Conservation (phyloP, 2,797 vertebrate species). For the Oophaga sylvatica region DNA sequence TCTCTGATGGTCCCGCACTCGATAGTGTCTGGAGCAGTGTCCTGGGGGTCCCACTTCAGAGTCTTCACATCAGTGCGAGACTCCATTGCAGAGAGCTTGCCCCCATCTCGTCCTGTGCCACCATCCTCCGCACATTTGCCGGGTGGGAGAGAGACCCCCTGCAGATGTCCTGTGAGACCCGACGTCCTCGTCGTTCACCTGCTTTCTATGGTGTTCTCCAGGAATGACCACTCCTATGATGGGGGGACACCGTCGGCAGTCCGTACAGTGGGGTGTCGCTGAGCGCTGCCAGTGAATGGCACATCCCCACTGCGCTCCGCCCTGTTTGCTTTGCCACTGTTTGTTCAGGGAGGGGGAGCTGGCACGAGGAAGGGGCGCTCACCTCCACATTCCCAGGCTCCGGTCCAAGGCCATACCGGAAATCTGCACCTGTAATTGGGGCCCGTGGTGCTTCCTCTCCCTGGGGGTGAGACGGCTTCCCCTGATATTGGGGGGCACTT, state of each 20-base stretch:
- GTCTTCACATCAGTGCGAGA: too few species aligned
- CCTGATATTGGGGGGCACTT: background rate
- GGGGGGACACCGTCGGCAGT: too few species aligned
- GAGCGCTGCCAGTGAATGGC: background rate
- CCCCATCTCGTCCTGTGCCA: too few species aligned
- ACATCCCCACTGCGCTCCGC: background rate
- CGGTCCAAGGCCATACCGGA: background rate
- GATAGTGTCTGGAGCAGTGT: background rate
- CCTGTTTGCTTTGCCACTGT: constrained; percentile 29
- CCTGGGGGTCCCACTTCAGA: background rate
- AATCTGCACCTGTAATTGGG: background rate
- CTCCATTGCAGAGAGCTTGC: too few species aligned
- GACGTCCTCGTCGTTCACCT: too few species aligned
- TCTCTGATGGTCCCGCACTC: background rate
- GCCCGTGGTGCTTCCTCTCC: background rate
- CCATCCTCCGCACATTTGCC: too few species aligned
- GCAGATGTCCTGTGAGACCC: too few species aligned
- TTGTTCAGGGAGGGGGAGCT: constrained; percentile 43
- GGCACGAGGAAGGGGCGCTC: background rate
- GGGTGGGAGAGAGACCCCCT: too few species aligned
- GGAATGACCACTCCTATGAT: too few species aligned
- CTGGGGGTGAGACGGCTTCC: background rate
- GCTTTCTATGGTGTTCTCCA: too few species aligned
- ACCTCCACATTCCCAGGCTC: constrained; percentile 2
- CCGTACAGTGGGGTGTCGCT: background rate